Evolutionary conservation across 2,113 vertebrate species (phyloP).

Genomic region (Hemibagrus wyckioides): DNA sequence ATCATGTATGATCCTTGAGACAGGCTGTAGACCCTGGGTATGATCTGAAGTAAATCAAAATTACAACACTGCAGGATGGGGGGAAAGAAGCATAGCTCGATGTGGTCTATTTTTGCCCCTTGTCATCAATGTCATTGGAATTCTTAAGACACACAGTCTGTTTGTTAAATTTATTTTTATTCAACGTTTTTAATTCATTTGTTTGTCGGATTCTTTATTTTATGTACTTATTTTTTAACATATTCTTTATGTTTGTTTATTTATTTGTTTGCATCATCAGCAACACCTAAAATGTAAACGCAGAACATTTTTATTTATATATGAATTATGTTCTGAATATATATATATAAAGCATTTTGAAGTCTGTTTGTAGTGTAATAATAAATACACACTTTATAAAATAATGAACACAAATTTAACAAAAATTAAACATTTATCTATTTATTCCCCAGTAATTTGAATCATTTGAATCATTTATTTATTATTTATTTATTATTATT

Average conservation of each 20-base stretch:
- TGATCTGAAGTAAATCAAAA: constrained; percentile 65
- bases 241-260: neutral
- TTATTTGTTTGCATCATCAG: neutral
- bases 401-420: neutral
- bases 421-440: neutral
- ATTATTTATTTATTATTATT: neutral
- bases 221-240: neutral
- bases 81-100: neutral
- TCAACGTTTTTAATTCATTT: neutral
- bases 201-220: neutral
- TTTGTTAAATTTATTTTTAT: neutral
- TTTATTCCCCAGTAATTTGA: neutral
- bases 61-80: constrained; percentile 32
- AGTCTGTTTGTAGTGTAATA: neutral
- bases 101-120: constrained; percentile 7
- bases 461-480: neutral
- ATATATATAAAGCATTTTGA: neutral
- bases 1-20: constrained; percentile 70
- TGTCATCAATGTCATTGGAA: neutral
- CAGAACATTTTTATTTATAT: neutral
- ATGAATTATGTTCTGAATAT: neutral
- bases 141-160: neutral
- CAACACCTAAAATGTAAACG: neutral
- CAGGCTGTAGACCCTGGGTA: constrained; percentile 56
- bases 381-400: neutral